A percentile compares a stretch with the other conserved stretches of the same genome.
These are phyloP conservation scores for Ennomos fuscantarius DNA, from an alignment of 2,888 invertebrate species.

Conservation along the genomic window DNA sequence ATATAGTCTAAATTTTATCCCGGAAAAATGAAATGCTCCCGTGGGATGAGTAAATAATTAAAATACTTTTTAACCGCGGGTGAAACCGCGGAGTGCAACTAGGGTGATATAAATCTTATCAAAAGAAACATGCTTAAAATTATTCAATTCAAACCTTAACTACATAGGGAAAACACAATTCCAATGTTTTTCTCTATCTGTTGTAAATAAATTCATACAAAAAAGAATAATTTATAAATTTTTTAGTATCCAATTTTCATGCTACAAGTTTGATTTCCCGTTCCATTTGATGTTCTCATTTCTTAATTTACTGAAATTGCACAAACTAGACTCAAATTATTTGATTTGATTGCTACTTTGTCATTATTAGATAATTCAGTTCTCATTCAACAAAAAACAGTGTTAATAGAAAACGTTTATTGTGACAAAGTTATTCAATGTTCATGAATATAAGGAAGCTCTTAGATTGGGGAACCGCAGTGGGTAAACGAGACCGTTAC, in stretches of 20 bases:
- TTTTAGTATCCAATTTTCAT: conserved; percentile 2
- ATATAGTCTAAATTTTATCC: too few species aligned
- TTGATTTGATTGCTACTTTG: conserved; percentile 8
- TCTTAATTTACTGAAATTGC: conserved; percentile 25
- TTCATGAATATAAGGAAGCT: conserved; percentile 2
- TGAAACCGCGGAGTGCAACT: too few species aligned
- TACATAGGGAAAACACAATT: too few species aligned
- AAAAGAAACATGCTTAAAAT: too few species aligned
- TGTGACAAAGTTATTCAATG: conserved; percentile 11
- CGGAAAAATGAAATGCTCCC: too few species aligned
- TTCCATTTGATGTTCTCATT: conserved; percentile 35
- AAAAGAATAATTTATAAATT: background rate
- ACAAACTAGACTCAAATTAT: conserved; percentile 5
- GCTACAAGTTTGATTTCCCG: conserved; percentile 41
- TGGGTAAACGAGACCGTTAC: conserved; percentile 60
- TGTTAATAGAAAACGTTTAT: background rate
- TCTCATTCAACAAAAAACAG: background rate
- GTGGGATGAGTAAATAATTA: too few species aligned
- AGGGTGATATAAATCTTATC: too few species aligned
- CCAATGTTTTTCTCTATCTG: too few species aligned
- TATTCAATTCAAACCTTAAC: too few species aligned
- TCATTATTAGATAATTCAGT: conserved; percentile 4
- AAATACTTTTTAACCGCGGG: too few species aligned
- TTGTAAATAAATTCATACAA: background rate
- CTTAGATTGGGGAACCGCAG: conserved; percentile 33